Evolutionary conservation across 1,140 invertebrate genomes (phyloP).

Genomic region (Drosophila punjabiensis): DNA sequence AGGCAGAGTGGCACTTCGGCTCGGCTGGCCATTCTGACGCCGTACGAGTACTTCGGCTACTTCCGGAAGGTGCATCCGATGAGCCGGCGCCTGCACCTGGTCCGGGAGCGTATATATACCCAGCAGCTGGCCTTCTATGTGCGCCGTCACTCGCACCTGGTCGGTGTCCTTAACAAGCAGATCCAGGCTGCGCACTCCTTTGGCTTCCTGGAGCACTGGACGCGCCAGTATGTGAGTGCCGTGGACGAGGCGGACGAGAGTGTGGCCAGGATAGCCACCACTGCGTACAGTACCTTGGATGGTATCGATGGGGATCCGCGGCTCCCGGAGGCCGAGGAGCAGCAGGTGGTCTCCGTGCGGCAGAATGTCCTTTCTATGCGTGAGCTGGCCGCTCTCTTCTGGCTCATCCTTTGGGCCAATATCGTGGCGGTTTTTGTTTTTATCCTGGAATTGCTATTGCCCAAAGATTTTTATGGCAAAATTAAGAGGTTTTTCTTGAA

Average conservation of each 20-base stretch:
- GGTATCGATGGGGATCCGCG: slow-evolving; percentile 27
- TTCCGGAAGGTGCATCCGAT: slow-evolving; percentile 70
- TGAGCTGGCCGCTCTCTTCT: slow-evolving; percentile 64
- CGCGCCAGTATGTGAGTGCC: slow-evolving; percentile 65
- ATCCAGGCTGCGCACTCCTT: slow-evolving; percentile 58
- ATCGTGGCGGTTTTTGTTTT: slow-evolving; percentile 51
- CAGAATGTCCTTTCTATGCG: slow-evolving; percentile 58
- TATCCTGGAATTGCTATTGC: slow-evolving; percentile 41
- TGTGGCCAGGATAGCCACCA: slow-evolving; percentile 41
- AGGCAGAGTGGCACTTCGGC: slow-evolving; percentile 41
- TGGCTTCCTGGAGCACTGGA: slow-evolving; percentile 74
- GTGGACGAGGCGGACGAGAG: slow-evolving; percentile 63
- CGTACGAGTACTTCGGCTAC: slow-evolving; percentile 77
- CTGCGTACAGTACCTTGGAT: slow-evolving; percentile 41
- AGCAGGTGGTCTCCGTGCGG: slow-evolving; percentile 6
- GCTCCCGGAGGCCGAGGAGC: slow-evolving; percentile 15
- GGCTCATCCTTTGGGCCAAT: slow-evolving; percentile 62
- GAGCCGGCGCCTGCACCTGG: slow-evolving; percentile 64
- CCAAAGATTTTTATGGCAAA: neutral
- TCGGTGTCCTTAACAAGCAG: slow-evolving; percentile 63
- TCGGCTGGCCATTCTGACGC: slow-evolving; percentile 63
- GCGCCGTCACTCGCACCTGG: slow-evolving; percentile 65
- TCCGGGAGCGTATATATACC: slow-evolving; percentile 70
- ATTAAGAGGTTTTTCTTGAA: neutral
- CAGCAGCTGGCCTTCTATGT: slow-evolving; percentile 76